These are phyloP conservation scores for Lerista edwardsae DNA, from an alignment of 2,797 vertebrate genomes.

Conservation along the genomic window DNA sequence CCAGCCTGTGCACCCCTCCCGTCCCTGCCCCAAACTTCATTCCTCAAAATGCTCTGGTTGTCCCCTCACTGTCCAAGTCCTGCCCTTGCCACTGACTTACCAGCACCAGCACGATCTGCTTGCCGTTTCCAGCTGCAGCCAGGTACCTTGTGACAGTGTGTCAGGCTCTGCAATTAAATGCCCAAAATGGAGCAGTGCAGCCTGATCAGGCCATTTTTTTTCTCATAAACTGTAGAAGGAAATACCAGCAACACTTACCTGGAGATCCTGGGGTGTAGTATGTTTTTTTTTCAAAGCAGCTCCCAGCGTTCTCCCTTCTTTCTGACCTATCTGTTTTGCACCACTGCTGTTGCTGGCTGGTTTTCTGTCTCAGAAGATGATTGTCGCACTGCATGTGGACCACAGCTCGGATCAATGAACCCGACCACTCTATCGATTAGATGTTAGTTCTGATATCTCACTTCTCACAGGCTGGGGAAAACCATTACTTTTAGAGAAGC, in stretches of 20 bases:
- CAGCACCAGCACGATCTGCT: no score
- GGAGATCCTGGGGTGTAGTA: neutral
- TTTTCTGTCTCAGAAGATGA: constrained; percentile 22
- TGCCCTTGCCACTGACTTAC: no score
- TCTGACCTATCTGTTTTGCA: neutral
- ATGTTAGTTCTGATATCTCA: neutral
- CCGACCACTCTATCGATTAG: neutral
- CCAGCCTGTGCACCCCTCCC: no score
- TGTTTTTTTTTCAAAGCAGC: neutral
- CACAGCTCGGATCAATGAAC: constrained; percentile 21
- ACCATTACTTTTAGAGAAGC: constrained; percentile 1
- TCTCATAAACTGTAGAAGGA: neutral
- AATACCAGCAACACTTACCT: neutral
- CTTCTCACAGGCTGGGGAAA: neutral
- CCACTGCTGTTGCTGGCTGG: neutral
- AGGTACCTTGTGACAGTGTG: no score
- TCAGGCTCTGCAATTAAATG: no score
- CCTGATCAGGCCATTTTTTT: neutral
- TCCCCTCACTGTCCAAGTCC: no score
- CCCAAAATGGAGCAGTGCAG: no score
- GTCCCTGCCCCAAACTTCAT: no score
- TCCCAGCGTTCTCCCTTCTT: neutral
- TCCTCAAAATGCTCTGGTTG: no score
- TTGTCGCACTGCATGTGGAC: constrained; percentile 21
- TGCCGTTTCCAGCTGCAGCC: no score